Percentiles rank a stretch among this genome's conserved stretches.
Conservation (phyloP, 2,888 invertebrate species). For the Amphipyra berbera region DNA sequence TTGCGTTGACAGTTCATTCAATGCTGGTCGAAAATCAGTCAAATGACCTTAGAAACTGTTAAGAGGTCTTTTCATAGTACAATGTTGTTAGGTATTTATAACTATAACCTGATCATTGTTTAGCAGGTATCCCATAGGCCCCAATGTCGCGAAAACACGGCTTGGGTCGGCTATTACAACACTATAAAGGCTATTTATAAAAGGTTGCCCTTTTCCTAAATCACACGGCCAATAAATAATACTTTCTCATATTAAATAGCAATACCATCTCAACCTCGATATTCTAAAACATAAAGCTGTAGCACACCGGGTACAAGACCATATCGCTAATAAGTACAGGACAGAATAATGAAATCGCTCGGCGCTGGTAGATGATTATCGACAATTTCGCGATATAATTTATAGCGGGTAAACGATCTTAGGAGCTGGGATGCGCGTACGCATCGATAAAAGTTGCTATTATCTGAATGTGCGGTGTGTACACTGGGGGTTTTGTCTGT, state of each 20-base stretch:
- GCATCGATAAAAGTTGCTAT: constrained; percentile 79
- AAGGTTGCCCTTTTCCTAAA: not conserved
- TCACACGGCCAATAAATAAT: constrained; percentile 18
- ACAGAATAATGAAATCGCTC: constrained; percentile 76
- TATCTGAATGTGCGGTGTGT: constrained; percentile 66
- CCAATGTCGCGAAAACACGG: no score
- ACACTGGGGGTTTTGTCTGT: constrained; percentile 50
- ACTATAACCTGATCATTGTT: not conserved
- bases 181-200: no score
- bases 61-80: no score
- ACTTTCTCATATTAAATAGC: constrained; percentile 19
- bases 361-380: constrained; percentile 80
- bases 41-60: no score
- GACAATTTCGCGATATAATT: constrained; percentile 80
- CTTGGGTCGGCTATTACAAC: no score
- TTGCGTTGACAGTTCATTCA: no score
- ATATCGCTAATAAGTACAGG: constrained; percentile 72
- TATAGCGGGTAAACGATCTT: constrained; percentile 76
- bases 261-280: constrained; percentile 10
- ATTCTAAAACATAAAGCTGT: constrained; percentile 30
- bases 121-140: not conserved
- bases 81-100: no score
- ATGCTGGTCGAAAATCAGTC: no score
- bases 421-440: constrained; percentile 76
- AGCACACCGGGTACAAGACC: constrained; percentile 45